These are phyloP conservation scores for Euthynnus affinis DNA, from an alignment of 2,797 vertebrate species.

Conservation along the genomic window DNA sequence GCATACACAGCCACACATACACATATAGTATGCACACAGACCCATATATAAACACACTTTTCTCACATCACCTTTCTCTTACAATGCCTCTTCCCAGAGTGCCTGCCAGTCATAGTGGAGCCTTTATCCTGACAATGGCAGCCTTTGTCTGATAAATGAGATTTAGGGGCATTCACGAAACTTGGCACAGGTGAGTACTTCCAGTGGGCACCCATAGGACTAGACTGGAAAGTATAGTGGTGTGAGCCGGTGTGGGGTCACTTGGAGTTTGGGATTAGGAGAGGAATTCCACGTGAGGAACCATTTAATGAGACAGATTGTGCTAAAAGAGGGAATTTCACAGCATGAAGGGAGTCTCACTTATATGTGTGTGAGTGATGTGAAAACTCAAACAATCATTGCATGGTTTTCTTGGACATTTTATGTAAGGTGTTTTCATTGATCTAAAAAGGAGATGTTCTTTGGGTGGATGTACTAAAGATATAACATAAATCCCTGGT, in stretches of 20 bases:
- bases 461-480: not conserved
- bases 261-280: not conserved
- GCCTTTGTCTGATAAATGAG: constrained; percentile 44
- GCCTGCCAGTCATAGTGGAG: constrained; percentile 32
- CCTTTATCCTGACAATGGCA: constrained; percentile 37
- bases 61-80: constrained; percentile 1
- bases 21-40: not conserved
- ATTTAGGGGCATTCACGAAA: constrained; percentile 35
- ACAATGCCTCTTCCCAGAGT: constrained; percentile 25
- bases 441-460: not conserved
- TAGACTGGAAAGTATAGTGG: constrained; percentile 7
- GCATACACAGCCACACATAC: constrained; percentile 15
- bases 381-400: not conserved
- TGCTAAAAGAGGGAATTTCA: not conserved
- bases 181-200: constrained; percentile 38
- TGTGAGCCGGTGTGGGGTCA: not conserved
- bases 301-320: not conserved
- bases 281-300: not conserved
- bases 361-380: not conserved
- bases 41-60: not conserved
- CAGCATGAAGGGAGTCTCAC: not conserved
- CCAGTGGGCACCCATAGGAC: not conserved
- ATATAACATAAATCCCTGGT: not conserved
- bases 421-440: not conserved
- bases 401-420: not conserved